Conservation (phyloP, 2,797 vertebrate species). For the Poeciliopsis presidionis region DNA sequence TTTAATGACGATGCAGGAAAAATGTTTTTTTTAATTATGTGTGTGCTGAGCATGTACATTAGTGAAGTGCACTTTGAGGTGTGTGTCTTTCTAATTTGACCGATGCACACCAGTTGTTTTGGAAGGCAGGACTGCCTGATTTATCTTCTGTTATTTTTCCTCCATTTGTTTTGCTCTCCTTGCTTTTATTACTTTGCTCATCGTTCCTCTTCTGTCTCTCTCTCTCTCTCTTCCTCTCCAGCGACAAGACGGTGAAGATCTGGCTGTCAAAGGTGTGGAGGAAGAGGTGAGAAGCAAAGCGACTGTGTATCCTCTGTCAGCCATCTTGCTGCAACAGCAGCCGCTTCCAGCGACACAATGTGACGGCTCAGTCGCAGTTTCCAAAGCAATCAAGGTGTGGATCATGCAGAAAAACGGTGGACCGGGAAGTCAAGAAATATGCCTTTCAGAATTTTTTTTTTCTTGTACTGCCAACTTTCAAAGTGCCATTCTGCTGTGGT, state of each 20-base stretch:
- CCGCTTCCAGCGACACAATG: conserved; percentile 26
- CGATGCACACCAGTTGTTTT: conserved; percentile 51
- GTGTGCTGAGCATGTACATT: conserved; percentile 18
- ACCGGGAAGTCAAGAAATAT: conserved; percentile 32
- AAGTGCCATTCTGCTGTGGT: conserved; percentile 71
- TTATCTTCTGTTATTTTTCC: conserved; percentile 54
- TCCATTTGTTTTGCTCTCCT: conserved; percentile 29
- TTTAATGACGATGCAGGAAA: conserved; percentile 4
- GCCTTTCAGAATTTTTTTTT: conserved; percentile 19
- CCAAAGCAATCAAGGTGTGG: conserved; percentile 39
- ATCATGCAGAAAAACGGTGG: background rate
- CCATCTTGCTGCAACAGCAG: conserved; percentile 41
- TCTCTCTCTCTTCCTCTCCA: conserved; percentile 67
- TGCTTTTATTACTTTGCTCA: conserved; percentile 19
- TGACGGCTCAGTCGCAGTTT: conserved; percentile 37
- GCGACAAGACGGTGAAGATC: conserved; percentile 95
- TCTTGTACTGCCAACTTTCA: conserved; percentile 38
- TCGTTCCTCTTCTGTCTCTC: conserved; percentile 19
- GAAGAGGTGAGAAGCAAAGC: conserved; percentile 78
- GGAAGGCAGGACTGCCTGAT: conserved; percentile 49
- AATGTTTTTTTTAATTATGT: conserved; percentile 47
- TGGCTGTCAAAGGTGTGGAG: conserved; percentile 84
- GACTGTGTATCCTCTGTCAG: conserved; percentile 21
- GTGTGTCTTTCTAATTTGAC: conserved; percentile 33
- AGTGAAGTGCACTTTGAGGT: conserved; percentile 51